These are phyloP conservation scores for Glossophaga mutica DNA, from an alignment of 2,797 vertebrate genomes.

Conservation along the genomic window DNA sequence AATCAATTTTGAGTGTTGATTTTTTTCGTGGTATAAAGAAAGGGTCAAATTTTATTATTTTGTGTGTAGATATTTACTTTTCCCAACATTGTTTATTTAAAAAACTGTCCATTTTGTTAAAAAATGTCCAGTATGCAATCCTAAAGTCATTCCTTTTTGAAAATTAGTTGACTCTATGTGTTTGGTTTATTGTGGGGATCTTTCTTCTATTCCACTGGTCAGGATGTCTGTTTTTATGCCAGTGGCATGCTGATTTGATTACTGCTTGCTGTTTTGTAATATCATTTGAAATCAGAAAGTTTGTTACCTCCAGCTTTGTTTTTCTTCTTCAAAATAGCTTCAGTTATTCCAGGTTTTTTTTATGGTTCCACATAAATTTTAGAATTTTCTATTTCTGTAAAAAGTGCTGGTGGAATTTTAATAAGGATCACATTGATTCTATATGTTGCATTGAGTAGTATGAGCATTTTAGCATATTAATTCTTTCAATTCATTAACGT, in stretches of 20 bases:
- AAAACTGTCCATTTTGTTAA: neutral
- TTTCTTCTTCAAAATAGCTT: neutral
- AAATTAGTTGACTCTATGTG: neutral
- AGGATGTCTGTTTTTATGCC: neutral
- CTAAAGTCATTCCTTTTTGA: neutral
- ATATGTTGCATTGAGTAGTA: neutral
- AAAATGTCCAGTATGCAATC: neutral
- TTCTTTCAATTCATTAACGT: neutral
- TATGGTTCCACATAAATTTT: neutral
- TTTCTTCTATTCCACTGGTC: neutral
- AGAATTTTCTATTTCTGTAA: neutral
- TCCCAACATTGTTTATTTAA: neutral
- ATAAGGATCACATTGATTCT: neutral
- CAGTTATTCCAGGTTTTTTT: neutral
- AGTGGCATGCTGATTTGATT: neutral
- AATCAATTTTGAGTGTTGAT: neutral
- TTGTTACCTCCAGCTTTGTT: neutral
- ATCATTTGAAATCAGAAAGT: neutral
- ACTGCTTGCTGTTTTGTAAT: neutral
- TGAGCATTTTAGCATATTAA: neutral
- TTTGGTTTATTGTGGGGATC: neutral
- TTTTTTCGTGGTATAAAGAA: neutral
- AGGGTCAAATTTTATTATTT: neutral
- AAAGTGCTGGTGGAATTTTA: neutral
- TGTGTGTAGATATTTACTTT: neutral